Evolutionary conservation across 2,797 vertebrate genomes (phyloP), one percentile per base, ranked within the genome.

Genomic region (Acrocephalus scirpaceus): DNA sequence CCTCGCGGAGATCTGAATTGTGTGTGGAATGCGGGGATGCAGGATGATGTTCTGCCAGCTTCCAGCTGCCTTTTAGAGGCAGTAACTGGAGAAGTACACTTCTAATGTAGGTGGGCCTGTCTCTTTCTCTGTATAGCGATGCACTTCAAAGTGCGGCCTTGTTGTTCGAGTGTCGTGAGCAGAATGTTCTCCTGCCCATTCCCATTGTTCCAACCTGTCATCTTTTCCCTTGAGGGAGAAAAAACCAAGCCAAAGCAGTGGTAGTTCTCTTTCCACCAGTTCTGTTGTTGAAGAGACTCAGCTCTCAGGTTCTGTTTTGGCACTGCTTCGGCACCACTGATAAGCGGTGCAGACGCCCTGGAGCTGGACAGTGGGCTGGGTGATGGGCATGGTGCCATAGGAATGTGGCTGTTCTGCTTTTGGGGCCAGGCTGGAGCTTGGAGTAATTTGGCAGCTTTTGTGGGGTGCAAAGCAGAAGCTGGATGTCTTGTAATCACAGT

Each of bases 381-480:
- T 32, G 47, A 21, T 16, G 82, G 83, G 85, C 34, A 5, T 1
- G 3, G 13, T 1, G 11, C 92, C 1, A 1, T 3, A 74, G 79
- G 75, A 94, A 94, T 80, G 79, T 42, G 86, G 18, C 78, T 60
- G 29, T 56, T 86, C 79, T 60, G 65, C 88, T 96, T 88, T 71
- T 0, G 0, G 21, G 44, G 64, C 85, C 78, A 82, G 71, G 12
- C 44, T 61, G 81, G 18, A 29, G 38, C 71, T 78, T 25, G 44
- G 51, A 80, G 61, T 11, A 17, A 10, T 80, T 58, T 0, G 1
- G 12, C 36, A 58, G 67, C 74, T 69, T 81, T 82, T 56, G 12
- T 32, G 40, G 61, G 57, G 36, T 57, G 45, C 36, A 38, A 4
- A 80, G 42, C 16, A 80, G 57, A 80, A 92, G 57, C 26, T 78